phyloP scores from a whole-genome alignment of 2,113 vertebrate species.

The Colossoma macropomum region DNA sequence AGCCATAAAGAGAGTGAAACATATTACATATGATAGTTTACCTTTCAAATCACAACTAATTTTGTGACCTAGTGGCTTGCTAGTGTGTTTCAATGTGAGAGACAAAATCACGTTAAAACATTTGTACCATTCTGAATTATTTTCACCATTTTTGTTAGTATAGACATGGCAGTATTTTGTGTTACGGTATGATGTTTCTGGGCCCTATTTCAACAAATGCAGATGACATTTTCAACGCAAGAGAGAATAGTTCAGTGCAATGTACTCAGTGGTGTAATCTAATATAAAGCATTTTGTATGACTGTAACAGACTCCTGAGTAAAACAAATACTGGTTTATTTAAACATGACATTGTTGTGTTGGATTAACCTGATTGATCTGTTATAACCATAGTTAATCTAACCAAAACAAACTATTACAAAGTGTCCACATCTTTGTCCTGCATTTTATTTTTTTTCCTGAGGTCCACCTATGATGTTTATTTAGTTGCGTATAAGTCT shows the following conservation, averaged over 20 bases:
- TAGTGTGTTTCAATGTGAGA: background rate
- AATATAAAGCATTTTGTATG: too few relatives aligned
- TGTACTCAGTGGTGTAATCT: too few relatives aligned
- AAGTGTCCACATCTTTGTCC: too few relatives aligned
- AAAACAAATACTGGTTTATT: too few relatives aligned
- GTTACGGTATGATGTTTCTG: background rate
- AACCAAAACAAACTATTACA: too few relatives aligned
- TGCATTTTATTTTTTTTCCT: too few relatives aligned
- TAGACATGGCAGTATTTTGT: constrained; percentile 13
- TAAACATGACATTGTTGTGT: too few relatives aligned
- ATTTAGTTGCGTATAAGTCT: too few relatives aligned
- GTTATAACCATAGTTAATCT: too few relatives aligned
- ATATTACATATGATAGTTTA: background rate
- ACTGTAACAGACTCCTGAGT: too few relatives aligned
- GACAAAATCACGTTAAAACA: background rate
- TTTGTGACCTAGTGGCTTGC: background rate
- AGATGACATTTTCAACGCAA: constrained; percentile 41
- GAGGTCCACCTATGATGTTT: too few relatives aligned
- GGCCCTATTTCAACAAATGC: constrained; percentile 40
- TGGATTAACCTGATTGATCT: too few relatives aligned
- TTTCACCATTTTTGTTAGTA: constrained; percentile 40
- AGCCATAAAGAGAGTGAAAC: background rate
- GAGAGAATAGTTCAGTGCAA: background rate
- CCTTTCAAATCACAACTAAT: background rate
- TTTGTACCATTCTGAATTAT: background rate